phyloP scores from a whole-genome alignment of 2,113 vertebrate genomes.

The Xyrauchen texanus region DNA sequence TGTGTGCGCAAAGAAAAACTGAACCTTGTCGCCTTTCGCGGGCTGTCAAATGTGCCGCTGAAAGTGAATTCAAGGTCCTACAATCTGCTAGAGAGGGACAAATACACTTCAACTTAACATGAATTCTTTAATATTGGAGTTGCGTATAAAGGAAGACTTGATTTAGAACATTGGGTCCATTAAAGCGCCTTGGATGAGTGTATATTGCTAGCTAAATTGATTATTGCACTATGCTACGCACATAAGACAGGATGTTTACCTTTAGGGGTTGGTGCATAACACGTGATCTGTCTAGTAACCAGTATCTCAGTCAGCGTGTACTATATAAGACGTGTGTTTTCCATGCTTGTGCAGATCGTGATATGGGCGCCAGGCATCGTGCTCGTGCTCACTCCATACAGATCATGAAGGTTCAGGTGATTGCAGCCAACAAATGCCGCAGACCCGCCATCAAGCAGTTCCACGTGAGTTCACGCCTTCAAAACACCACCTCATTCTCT shows the following conservation, averaged over 20 bases:
- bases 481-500: not conserved
- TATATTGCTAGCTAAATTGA: no score
- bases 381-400: slow-evolving; percentile 94
- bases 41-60: slow-evolving; percentile 72
- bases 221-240: no score
- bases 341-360: slow-evolving; percentile 78
- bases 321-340: not conserved
- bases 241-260: no score
- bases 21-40: slow-evolving; percentile 83
- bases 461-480: slow-evolving; percentile 80
- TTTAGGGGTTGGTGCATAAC: no score
- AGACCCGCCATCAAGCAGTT: slow-evolving; percentile 97
- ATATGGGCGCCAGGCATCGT: slow-evolving; percentile 95
- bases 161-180: no score
- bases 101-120: no score
- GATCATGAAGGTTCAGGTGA: slow-evolving; percentile 97
- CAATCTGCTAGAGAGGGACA: slow-evolving; percentile 48
- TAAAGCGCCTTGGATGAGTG: no score
- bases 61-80: slow-evolving; percentile 83
- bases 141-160: no score
- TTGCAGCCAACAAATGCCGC: slow-evolving; percentile 93
- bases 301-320: no score
- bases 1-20: slow-evolving; percentile 77
- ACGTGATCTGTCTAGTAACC: no score
- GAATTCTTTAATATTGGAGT: no score